phyloP scores from a whole-genome alignment of 2,113 vertebrate genomes.

The Aix galericulata region DNA sequence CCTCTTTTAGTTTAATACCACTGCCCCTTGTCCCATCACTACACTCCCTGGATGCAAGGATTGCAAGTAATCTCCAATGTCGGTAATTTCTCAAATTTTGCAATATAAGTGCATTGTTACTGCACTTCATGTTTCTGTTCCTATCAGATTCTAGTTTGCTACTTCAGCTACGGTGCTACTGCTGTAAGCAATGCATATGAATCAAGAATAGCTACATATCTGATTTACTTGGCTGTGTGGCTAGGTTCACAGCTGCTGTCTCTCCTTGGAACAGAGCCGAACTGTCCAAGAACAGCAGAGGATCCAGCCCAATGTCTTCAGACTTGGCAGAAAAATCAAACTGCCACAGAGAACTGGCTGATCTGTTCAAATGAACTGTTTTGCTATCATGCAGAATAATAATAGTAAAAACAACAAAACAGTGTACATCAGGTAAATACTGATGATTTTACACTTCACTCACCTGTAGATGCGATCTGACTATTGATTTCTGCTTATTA shows the following conservation, averaged over 20 bases:
- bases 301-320: neutral
- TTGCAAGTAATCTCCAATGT: neutral
- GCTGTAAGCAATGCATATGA: neutral
- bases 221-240: neutral
- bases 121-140: neutral
- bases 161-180: neutral
- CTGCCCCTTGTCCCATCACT: neutral
- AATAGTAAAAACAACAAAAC: neutral
- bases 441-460: slow-evolving; percentile 5
- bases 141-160: neutral
- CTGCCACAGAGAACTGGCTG: neutral
- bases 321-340: neutral
- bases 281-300: neutral
- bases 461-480: slow-evolving; percentile 97
- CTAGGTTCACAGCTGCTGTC: slow-evolving; percentile 2
- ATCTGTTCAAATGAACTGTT: neutral
- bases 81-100: neutral
- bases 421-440: neutral
- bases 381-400: neutral
- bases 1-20: neutral
- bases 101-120: neutral
- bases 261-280: neutral
- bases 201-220: neutral
- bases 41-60: neutral
- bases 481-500: slow-evolving; percentile 95